These are phyloP conservation scores for Ctenicera cuprea DNA, from an alignment of 2,888 invertebrate species.

Conservation along the genomic window DNA sequence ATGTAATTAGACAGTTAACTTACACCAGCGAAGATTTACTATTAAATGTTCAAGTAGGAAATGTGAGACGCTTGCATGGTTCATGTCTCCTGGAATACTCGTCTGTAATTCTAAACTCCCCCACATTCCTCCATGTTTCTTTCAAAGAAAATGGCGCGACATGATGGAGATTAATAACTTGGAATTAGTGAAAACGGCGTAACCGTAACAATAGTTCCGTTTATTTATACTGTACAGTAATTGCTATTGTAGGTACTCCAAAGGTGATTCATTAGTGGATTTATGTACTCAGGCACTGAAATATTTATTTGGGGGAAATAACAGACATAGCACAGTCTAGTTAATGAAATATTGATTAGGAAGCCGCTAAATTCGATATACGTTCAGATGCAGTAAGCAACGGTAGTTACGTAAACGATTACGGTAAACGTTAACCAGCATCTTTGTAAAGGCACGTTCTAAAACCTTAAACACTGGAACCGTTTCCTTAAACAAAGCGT, in stretches of 20 bases:
- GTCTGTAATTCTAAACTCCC: conserved; percentile 33
- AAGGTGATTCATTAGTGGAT: conserved; percentile 37
- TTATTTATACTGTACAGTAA: conserved; percentile 18
- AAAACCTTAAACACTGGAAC: conserved; percentile 58
- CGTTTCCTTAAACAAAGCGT: conserved; percentile 63
- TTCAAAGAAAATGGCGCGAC: conserved; percentile 44
- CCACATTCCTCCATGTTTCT: conserved; percentile 28
- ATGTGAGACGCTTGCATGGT: conserved; percentile 31
- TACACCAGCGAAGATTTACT: conserved; percentile 37
- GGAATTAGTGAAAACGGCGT: conserved; percentile 19
- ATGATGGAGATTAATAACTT: conserved; percentile 44
- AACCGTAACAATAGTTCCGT: conserved; percentile 20
- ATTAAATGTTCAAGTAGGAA: conserved; percentile 28
- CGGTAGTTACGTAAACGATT: conserved; percentile 57
- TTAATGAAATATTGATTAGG: conserved; percentile 36
- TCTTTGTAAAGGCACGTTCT: conserved; percentile 47
- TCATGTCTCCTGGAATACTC: conserved; percentile 26
- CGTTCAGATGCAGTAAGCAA: conserved; percentile 51
- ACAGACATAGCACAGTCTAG: conserved; percentile 12
- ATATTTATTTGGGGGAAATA: conserved; percentile 28
- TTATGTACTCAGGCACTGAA: conserved; percentile 14
- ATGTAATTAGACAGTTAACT: conserved; percentile 36
- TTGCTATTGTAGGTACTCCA: conserved; percentile 23
- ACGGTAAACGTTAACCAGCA: conserved; percentile 52
- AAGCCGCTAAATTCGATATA: conserved; percentile 6